Evolutionary conservation across 2,888 invertebrate genomes (phyloP).

Genomic region (Operophtera brumata): DNA sequence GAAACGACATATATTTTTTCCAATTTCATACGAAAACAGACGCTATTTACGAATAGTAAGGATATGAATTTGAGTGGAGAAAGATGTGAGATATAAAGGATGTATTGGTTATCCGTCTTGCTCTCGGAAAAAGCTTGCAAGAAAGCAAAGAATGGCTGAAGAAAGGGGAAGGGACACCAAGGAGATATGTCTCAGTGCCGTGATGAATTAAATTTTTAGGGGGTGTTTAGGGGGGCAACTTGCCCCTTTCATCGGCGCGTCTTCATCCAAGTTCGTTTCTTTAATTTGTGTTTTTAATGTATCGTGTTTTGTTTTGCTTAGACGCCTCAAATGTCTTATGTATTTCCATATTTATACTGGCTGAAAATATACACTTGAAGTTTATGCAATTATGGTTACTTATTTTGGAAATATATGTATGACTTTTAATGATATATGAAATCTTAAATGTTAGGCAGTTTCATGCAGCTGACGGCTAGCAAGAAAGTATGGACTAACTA

Average conservation of each 20-base stretch:
- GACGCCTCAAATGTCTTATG: not conserved
- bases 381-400: too few species aligned
- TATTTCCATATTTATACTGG: too few species aligned
- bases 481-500: too few species aligned
- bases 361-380: too few species aligned
- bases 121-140: constrained; percentile 76
- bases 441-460: too few species aligned
- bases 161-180: constrained; percentile 74
- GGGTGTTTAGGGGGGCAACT: constrained; percentile 64
- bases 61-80: constrained; percentile 32
- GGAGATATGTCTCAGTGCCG: constrained; percentile 77
- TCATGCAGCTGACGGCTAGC: too few species aligned
- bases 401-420: too few species aligned
- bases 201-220: constrained; percentile 81
- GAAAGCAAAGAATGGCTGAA: constrained; percentile 79
- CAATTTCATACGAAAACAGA: constrained; percentile 21
- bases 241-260: constrained; percentile 72
- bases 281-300: constrained; percentile 69
- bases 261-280: constrained; percentile 70
- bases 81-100: constrained; percentile 46
- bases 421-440: too few species aligned
- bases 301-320: constrained; percentile 33
- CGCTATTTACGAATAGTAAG: fast-evolving
- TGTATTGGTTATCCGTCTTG: constrained; percentile 50
- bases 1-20: constrained; percentile 39